phyloP scores from a whole-genome alignment of 2,113 vertebrate species.

The Oreotrochilus melanogaster region DNA sequence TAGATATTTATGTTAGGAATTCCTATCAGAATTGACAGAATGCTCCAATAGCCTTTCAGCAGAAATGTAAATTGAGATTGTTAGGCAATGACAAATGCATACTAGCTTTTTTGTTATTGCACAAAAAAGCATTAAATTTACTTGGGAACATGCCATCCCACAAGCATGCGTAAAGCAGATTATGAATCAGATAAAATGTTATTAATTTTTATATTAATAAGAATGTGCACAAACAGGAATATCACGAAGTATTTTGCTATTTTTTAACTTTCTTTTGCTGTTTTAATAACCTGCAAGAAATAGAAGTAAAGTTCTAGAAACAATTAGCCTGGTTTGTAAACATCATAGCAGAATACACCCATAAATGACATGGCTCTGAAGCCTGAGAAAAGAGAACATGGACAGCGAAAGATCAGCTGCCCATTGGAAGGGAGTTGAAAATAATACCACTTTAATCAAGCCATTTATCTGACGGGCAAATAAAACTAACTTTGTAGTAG shows the following conservation, averaged over 20 bases:
- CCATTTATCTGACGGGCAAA: neutral
- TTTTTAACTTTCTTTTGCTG: neutral
- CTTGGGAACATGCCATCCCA: neutral
- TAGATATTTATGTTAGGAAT: neutral
- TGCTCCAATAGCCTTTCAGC: neutral
- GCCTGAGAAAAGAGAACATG: neutral
- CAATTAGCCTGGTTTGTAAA: neutral
- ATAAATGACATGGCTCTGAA: neutral
- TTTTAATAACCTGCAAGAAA: neutral
- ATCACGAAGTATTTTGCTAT: neutral
- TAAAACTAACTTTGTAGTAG: neutral
- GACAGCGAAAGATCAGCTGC: neutral
- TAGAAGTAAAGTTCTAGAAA: neutral
- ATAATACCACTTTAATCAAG: neutral
- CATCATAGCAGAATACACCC: neutral
- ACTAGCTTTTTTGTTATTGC: neutral
- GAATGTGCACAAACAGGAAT: neutral
- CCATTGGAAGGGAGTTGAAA: neutral
- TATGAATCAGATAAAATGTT: neutral
- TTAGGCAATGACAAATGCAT: neutral
- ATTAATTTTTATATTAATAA: neutral
- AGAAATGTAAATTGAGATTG: neutral
- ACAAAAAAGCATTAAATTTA: neutral
- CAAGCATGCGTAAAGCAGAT: fast-evolving
- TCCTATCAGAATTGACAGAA: neutral